These are phyloP conservation scores for Melitaea cinxia DNA, from an alignment of 1,140 invertebrate species.

Conservation along the genomic window DNA sequence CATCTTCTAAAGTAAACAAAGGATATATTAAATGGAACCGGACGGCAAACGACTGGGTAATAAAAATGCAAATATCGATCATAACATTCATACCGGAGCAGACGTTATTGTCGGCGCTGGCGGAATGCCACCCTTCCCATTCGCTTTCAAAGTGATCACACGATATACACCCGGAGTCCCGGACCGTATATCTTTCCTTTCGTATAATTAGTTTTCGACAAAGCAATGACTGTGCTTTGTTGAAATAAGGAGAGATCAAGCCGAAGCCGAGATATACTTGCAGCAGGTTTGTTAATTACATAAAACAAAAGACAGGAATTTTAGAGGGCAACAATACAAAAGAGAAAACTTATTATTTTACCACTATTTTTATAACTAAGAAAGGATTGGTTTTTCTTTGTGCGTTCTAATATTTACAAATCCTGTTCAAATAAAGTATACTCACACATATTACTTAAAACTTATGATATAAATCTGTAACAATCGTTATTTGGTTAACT, in stretches of 20 bases:
- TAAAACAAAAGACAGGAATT: too few species aligned
- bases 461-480: too few species aligned
- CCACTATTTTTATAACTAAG: too few species aligned
- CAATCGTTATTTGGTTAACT: too few species aligned
- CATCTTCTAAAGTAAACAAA: slow-evolving; percentile 15
- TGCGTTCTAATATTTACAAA: too few species aligned
- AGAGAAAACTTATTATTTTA: too few species aligned
- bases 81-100: slow-evolving; percentile 46
- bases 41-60: slow-evolving; percentile 38
- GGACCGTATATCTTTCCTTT: slow-evolving; percentile 34
- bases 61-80: slow-evolving; percentile 70
- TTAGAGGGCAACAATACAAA: too few species aligned
- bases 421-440: too few species aligned
- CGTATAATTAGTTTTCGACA: slow-evolving; percentile 35
- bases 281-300: not conserved
- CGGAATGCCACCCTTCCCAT: slow-evolving; percentile 57
- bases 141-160: slow-evolving; percentile 39
- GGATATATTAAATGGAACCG: slow-evolving; percentile 24
- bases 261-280: not conserved
- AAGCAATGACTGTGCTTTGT: slow-evolving; percentile 3
- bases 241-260: not conserved
- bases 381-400: too few species aligned
- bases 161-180: slow-evolving; percentile 30
- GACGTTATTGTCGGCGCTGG: slow-evolving; percentile 60
- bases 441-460: too few species aligned